These are phyloP conservation scores for Falco cherrug DNA, from an alignment of 2,797 vertebrate genomes.

Conservation along the genomic window DNA sequence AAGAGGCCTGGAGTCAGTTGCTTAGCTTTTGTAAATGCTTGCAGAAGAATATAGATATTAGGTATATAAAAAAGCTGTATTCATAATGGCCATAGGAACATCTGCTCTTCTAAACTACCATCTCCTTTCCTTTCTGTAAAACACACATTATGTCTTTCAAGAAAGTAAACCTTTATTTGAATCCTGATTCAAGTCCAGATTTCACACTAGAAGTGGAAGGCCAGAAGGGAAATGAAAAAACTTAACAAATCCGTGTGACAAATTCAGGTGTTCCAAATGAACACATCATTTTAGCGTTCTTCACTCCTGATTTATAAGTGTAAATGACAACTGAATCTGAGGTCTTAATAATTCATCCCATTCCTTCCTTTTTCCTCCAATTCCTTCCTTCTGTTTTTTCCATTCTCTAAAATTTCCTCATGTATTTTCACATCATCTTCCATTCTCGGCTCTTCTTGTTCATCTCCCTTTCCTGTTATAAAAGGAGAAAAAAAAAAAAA, in stretches of 20 bases:
- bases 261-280: not conserved
- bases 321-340: not conserved
- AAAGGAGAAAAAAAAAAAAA: not conserved
- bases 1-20: not conserved
- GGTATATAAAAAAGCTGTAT: not conserved
- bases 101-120: not conserved
- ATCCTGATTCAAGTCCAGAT: not conserved
- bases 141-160: not conserved
- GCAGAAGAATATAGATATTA: not conserved
- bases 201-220: not conserved
- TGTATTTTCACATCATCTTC: not conserved
- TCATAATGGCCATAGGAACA: not conserved
- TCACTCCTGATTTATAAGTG: not conserved
- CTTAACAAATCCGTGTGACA: not conserved
- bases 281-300: not conserved
- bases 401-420: not conserved
- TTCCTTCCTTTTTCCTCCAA: not conserved
- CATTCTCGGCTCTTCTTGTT: not conserved
- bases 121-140: not conserved
- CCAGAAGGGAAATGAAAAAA: not conserved
- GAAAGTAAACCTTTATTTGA: not conserved
- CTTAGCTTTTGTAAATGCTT: conserved; percentile 42
- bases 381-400: not conserved
- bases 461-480: not conserved
- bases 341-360: not conserved